A percentile compares a stretch with the other conserved stretches of the same genome.
Conservation (phyloP, 2,113 vertebrate genomes). For the Etia nguti region DNA sequence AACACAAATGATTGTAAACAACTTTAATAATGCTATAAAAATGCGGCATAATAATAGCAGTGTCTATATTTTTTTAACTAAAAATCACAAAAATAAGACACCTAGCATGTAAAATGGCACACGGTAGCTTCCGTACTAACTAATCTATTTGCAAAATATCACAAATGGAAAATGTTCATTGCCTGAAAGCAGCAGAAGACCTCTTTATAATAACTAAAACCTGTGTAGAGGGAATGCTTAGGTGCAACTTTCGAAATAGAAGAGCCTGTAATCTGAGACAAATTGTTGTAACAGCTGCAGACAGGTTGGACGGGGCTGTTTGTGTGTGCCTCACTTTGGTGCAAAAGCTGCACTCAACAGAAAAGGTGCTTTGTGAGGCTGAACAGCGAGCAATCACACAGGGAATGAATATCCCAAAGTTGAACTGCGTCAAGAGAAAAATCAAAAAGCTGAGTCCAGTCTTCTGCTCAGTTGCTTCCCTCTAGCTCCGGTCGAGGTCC, state of each 20-base stretch:
- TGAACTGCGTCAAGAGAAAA: not conserved
- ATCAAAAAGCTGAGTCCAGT: not conserved
- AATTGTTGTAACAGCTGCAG: not conserved
- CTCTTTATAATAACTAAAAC: not conserved
- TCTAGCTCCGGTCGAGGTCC: slow-evolving; percentile 11
- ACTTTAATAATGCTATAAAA: not conserved
- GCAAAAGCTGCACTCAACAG: not conserved
- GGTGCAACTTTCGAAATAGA: not conserved
- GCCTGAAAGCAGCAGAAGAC: not conserved
- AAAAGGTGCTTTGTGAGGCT: not conserved
- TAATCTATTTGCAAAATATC: not conserved
- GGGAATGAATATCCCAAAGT: slow-evolving; percentile 16
- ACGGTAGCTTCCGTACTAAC: not conserved
- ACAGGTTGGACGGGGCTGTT: not conserved
- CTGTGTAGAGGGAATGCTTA: not conserved
- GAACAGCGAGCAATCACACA: slow-evolving; percentile 15
- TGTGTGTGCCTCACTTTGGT: not conserved
- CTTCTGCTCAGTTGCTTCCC: slow-evolving; percentile 34
- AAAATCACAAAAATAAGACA: not conserved
- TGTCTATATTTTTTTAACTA: not conserved
- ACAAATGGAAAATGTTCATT: not conserved
- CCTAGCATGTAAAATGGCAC: not conserved
- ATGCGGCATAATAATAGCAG: not conserved
- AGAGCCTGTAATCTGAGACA: not conserved
- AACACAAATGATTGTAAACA: not conserved